A percentile compares a stretch with the other conserved stretches of the same genome.
Evolutionary conservation across 2,888 invertebrate species (phyloP).

Genomic region (Labia minor): DNA sequence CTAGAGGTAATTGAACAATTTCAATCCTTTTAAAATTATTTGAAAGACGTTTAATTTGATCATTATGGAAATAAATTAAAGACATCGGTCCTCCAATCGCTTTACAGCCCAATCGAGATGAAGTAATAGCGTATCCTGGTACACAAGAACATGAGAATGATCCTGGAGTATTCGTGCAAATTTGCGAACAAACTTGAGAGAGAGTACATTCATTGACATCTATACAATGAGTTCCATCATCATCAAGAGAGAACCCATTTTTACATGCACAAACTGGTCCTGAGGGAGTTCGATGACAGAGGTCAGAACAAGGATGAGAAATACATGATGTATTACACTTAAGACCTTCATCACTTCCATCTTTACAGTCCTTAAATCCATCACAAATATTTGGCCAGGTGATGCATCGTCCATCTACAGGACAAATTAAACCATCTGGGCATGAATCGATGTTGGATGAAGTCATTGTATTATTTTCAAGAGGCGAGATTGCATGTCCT

Average conservation of each 20-base stretch:
- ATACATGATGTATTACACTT: slow-evolving; percentile 46
- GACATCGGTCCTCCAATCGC: slow-evolving; percentile 39
- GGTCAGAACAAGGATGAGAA: slow-evolving; percentile 42
- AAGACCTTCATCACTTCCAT: slow-evolving; percentile 58
- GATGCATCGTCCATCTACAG: slow-evolving; percentile 48
- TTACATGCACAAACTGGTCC: slow-evolving; percentile 57
- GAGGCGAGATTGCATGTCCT: neutral
- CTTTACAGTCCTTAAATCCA: slow-evolving; percentile 49
- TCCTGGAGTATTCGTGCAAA: slow-evolving; percentile 46
- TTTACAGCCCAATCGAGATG: slow-evolving; percentile 49
- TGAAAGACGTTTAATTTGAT: neutral
- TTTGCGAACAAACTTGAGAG: slow-evolving; percentile 52
- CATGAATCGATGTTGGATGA: neutral
- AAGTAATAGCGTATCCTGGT: slow-evolving; percentile 42
- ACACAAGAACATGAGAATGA: slow-evolving; percentile 49
- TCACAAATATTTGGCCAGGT: slow-evolving; percentile 54
- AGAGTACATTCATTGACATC: slow-evolving; percentile 62
- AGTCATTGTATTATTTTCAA: neutral
- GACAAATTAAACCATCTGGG: neutral
- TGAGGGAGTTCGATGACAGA: slow-evolving; percentile 51
- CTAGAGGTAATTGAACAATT: slow-evolving; percentile 30
- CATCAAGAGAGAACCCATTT: slow-evolving; percentile 44
- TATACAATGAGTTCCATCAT: slow-evolving; percentile 46
- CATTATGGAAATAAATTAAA: neutral
- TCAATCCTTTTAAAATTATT: slow-evolving; percentile 17